Conservation (phyloP, 2,888 invertebrate genomes). For the Drosophila meridionalis region DNA sequence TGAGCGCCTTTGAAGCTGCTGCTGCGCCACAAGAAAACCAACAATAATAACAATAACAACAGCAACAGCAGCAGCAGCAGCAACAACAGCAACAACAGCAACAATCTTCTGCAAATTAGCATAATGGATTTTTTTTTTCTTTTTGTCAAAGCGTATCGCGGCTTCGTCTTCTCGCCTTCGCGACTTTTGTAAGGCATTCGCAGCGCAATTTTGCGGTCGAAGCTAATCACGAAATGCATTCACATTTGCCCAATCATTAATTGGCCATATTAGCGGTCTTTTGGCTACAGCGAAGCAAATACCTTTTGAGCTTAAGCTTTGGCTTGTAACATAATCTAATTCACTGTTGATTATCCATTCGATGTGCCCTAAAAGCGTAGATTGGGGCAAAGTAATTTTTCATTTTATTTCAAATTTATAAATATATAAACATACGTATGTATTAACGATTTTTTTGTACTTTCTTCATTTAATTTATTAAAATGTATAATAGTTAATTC, state of each 20-base stretch:
- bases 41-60: constrained; percentile 32
- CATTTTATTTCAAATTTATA: background rate
- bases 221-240: constrained; percentile 77
- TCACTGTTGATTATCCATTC: constrained; percentile 8
- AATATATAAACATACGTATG: background rate
- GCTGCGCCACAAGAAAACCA: constrained; percentile 33
- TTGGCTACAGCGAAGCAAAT: constrained; percentile 25
- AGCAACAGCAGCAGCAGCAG: constrained; percentile 21
- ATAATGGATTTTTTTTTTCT: constrained; percentile 79
- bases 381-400: background rate
- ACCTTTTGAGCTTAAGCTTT: constrained; percentile 42
- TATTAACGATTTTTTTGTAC: background rate
- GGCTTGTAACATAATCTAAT: constrained; percentile 50
- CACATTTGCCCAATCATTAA: constrained; percentile 75
- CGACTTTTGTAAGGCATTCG: constrained; percentile 53
- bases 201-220: constrained; percentile 59
- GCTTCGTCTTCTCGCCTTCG: constrained; percentile 27
- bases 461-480: too few species aligned
- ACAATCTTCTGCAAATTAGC: constrained; percentile 72
- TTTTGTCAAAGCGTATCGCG: constrained; percentile 63
- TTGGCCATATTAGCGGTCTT: constrained; percentile 32
- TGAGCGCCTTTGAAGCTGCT: constrained; percentile 66
- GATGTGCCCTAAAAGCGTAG: background rate
- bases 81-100: constrained; percentile 23
- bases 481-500: too few species aligned